Percentiles rank a stretch among this genome's conserved stretches.
Conservation (phyloP, 2,888 invertebrate species). For the Lithophane leautieri region DNA sequence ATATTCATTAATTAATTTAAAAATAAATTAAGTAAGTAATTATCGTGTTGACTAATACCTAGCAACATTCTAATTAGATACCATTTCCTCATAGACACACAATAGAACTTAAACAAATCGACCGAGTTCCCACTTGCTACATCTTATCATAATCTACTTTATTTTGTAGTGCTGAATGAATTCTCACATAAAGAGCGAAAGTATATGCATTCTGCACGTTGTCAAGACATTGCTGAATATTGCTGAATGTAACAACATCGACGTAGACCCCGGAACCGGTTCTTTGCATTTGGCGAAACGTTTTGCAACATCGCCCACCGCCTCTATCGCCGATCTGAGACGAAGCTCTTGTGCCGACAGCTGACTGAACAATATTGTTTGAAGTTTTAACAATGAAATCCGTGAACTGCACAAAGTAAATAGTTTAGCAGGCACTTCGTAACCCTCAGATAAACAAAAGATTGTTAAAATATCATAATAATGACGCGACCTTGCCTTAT, state of each 20-base stretch:
- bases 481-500: constrained; percentile 73
- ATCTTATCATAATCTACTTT: constrained; percentile 62
- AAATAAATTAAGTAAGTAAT: constrained; percentile 20
- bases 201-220: constrained; percentile 70
- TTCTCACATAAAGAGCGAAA: constrained; percentile 79
- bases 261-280: constrained; percentile 79
- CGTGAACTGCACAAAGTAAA: constrained; percentile 31
- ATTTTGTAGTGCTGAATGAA: constrained; percentile 56
- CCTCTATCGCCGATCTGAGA: constrained; percentile 43
- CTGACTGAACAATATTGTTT: constrained; percentile 33
- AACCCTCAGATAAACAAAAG: constrained; percentile 62
- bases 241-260: constrained; percentile 62
- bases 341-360: constrained; percentile 34
- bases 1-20: constrained; percentile 7
- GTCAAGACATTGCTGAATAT: constrained; percentile 68
- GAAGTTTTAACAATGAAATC: constrained; percentile 34
- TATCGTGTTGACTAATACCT: constrained; percentile 67
- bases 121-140: constrained; percentile 76
- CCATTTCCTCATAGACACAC: constrained; percentile 73
- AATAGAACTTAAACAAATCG: constrained; percentile 73
- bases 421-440: constrained; percentile 44
- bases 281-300: constrained; percentile 80
- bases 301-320: constrained; percentile 80
- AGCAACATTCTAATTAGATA: constrained; percentile 68
- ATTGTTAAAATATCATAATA: constrained; percentile 62